Evolutionary conservation across 2,113 vertebrate species (phyloP).

Genomic region (Entomyzon cyanotis): DNA sequence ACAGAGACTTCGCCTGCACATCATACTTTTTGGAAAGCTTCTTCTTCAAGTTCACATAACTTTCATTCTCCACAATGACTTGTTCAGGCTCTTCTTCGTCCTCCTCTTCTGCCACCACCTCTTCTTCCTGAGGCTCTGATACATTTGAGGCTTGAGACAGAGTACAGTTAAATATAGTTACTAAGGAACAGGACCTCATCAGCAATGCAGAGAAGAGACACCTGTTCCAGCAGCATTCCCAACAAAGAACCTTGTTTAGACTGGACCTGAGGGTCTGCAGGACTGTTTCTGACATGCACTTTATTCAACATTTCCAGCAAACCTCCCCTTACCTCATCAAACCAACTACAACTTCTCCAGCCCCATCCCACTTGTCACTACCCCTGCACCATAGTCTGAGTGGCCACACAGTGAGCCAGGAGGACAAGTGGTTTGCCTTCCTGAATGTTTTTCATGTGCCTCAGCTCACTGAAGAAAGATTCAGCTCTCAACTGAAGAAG

Average conservation of each 20-base stretch:
- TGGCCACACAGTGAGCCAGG: not conserved
- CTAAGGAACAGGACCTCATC: not conserved
- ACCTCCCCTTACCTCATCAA: not conserved
- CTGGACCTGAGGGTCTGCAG: not conserved
- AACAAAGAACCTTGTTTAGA: not conserved
- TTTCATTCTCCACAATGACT: constrained; percentile 85
- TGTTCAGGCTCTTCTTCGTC: constrained; percentile 71
- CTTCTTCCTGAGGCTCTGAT: constrained; percentile 62
- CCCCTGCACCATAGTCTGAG: not conserved
- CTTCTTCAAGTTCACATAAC: constrained; percentile 89
- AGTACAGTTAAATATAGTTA: not conserved
- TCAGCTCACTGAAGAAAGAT: not conserved
- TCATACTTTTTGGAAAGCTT: constrained; percentile 80
- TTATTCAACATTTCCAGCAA: not conserved
- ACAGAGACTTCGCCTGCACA: constrained; percentile 72
- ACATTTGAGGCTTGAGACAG: constrained; percentile 60
- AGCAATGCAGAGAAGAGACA: not conserved
- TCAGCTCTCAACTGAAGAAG: not conserved
- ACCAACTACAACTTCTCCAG: not conserved
- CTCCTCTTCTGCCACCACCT: constrained; percentile 44
- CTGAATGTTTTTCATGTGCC: rapidly evolving
- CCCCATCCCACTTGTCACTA: not conserved
- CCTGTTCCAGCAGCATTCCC: not conserved
- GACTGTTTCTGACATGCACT: not conserved
- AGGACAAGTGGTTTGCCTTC: not conserved